Evolutionary conservation across 30 jellyfish, hydroid and myxozoan genomes (phyloP).

Genomic region (Sanderia malayensis): DNA sequence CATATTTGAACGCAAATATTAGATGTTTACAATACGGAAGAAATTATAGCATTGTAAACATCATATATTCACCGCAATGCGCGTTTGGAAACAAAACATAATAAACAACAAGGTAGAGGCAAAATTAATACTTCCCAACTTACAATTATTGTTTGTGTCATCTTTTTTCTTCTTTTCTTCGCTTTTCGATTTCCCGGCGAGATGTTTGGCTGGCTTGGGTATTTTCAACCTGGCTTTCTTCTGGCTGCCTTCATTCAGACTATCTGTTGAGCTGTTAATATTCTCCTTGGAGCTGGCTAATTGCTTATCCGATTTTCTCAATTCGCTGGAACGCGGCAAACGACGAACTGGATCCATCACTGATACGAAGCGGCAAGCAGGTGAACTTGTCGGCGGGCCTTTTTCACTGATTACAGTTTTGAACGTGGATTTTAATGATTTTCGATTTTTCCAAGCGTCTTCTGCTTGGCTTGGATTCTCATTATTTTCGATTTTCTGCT

Average conservation of each 20-base stretch:
- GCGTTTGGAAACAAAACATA: too few species aligned
- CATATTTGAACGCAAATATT: too few species aligned
- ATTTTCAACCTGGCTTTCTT: constrained; percentile 56
- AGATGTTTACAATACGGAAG: too few species aligned
- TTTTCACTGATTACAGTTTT: constrained; percentile 2
- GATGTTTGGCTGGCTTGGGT: constrained; percentile 52
- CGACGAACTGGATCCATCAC: constrained; percentile 65
- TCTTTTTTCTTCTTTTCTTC: constrained; percentile 54
- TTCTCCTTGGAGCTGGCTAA: constrained; percentile 37
- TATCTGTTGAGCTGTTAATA: constrained; percentile 55
- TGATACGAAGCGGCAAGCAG: constrained; percentile 11
- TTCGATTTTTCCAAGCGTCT: background rate
- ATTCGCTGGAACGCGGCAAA: constrained; percentile 61
- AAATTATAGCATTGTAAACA: too few species aligned
- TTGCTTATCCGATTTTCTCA: constrained; percentile 29
- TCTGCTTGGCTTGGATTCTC: background rate
- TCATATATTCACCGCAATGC: too few species aligned
- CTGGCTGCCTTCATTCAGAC: constrained; percentile 64
- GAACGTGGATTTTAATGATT: constrained; percentile 9
- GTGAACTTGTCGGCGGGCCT: background rate
- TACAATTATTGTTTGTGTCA: constrained; percentile 35
- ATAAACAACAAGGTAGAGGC: too few species aligned
- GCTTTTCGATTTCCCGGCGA: constrained; percentile 16
- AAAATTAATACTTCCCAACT: too few species aligned
- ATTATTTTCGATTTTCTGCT: background rate